Base-by-base conservation (phyloP, 2,888 invertebrate species). In the Molorchus minor region DNA sequence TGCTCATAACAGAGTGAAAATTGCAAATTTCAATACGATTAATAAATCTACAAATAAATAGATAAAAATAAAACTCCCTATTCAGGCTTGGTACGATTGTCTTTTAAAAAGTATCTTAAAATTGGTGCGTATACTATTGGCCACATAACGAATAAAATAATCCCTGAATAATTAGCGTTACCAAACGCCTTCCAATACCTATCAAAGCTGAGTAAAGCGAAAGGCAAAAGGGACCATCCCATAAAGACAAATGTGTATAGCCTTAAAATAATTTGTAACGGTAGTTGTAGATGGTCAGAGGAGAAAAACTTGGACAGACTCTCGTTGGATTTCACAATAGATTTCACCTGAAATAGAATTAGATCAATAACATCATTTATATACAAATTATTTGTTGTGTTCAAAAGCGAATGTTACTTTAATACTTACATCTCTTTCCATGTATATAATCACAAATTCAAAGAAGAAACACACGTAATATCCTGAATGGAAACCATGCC, bases 401-500 rank as follows among this genome's bases (percentile, higher is more conserved):
- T 16, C 35, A 40, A 40, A 10, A 43, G 3, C 8, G 25, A 43
- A 33, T n/a, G n/a, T n/a, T n/a, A n/a, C n/a, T n/a, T 19, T 25
- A 49, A 5, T 41, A 77, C 85, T 84, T 79, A 91, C 91, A 75
- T 94, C 92, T 81, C 90, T 92, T 74, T 97, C 96, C 75, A 92
- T 87, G 63, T 87, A 87, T 78, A 96, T 92, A 25, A 94, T 89
- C 25, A 93, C 81, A 77, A 96, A 97, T 77, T 98, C 98, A 80
- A 95, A 88, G 56, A 93, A 85, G 84, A 98, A 98, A 41, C 93
- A 91, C 74, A 93, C 83, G 77, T 96, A 98, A 76, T 99, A 99
- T 0, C 98, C 98, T 7, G 92, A 88, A 76, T 95, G 92, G 51
- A 94, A 88, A 8, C 98, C 98, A 80, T 98, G 98, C 98, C 98